Conservation (phyloP, 2,113 vertebrate species). For the Macrotus californicus region DNA sequence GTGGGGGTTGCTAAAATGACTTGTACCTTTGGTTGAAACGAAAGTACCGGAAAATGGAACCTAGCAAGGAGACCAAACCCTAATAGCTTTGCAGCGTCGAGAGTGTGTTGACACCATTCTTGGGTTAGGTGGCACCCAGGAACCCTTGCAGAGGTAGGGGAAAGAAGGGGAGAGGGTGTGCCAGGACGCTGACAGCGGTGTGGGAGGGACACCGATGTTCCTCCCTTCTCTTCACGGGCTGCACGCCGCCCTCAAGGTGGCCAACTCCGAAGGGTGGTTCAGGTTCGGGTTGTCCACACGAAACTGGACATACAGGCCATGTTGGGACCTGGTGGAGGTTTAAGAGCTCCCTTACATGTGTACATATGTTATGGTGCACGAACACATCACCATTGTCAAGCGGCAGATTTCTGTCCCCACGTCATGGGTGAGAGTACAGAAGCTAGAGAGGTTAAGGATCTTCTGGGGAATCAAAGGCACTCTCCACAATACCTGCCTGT, state of each 20-base stretch:
- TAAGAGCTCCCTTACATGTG: too few species aligned
- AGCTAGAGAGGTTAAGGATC: neutral
- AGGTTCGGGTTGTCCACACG: neutral
- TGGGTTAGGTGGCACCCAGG: neutral
- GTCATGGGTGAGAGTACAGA: neutral
- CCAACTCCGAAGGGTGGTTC: neutral
- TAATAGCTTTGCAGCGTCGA: neutral
- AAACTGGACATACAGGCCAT: neutral
- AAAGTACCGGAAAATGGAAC: neutral
- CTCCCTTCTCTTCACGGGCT: neutral
- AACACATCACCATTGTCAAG: neutral
- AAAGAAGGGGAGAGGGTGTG: neutral
- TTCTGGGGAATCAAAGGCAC: neutral
- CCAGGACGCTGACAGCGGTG: too few species aligned
- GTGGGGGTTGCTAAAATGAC: neutral
- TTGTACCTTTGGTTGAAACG: neutral
- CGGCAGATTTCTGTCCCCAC: neutral
- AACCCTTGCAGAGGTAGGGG: neutral
- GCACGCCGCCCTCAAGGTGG: neutral
- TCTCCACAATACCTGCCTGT: neutral
- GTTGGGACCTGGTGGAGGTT: neutral
- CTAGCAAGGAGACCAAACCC: neutral
- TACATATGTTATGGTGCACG: accelerated
- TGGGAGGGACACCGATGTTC: neutral
- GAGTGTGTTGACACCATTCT: neutral